Conservation (phyloP, 2,113 vertebrate species). For the Sylvietta virens region DNA sequence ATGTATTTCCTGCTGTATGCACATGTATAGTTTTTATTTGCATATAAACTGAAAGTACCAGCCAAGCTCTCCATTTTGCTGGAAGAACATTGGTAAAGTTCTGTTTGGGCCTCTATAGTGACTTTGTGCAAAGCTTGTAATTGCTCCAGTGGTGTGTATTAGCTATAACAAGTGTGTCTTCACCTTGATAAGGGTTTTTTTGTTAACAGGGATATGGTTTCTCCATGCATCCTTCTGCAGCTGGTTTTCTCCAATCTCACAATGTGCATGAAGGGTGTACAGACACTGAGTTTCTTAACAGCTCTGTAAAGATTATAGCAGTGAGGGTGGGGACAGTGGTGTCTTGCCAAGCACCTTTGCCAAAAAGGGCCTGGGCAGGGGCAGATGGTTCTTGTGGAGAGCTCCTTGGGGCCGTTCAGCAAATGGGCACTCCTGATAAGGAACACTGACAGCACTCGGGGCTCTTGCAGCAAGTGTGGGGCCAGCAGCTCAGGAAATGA, state of each 20-base stretch:
- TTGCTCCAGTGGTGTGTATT: neutral
- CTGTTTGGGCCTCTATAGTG: rapidly evolving
- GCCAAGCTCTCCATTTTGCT: neutral
- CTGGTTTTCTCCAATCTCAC: neutral
- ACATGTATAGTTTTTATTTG: neutral
- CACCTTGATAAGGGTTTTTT: neutral
- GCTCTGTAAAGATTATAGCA: neutral
- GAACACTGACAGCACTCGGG: neutral
- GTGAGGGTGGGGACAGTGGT: neutral
- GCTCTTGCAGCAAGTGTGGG: neutral
- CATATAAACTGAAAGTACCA: neutral
- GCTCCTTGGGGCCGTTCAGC: rapidly evolving
- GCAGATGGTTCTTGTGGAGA: neutral
- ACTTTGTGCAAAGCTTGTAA: neutral
- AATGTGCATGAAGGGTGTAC: rapidly evolving
- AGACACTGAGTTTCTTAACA: neutral
- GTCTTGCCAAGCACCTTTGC: neutral
- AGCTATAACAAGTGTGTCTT: neutral
- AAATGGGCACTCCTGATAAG: neutral
- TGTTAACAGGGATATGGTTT: rapidly evolving
- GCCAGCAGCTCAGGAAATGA: neutral
- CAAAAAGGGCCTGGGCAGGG: neutral
- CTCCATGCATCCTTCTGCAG: neutral
- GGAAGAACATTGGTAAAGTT: neutral
- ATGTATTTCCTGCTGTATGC: neutral